phyloP scores from a whole-genome alignment of 2,113 vertebrate species.

The Spilogale gracilis region DNA sequence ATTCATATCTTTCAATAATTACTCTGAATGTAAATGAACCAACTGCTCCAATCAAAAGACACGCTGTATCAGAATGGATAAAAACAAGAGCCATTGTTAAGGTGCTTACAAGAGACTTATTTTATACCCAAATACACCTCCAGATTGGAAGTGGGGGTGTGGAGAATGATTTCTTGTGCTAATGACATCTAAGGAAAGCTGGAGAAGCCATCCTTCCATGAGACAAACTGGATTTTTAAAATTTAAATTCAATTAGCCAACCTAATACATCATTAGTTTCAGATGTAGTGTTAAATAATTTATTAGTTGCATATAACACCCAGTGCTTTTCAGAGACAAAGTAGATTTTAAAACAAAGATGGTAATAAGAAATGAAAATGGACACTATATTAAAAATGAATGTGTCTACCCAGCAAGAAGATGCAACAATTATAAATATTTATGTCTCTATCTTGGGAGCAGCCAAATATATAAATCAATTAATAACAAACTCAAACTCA shows the following conservation, averaged over 20 bases:
- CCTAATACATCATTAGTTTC: no score
- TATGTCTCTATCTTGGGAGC: not conserved
- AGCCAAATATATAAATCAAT: not conserved
- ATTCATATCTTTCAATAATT: not conserved
- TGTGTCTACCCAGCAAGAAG: not conserved
- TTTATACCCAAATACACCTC: not conserved
- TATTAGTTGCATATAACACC: no score
- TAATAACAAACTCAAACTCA: not conserved
- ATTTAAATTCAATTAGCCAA: no score
- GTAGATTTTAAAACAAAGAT: not conserved
- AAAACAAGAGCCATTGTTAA: not conserved
- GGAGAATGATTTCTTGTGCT: not conserved
- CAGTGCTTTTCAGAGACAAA: not conserved
- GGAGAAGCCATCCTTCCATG: not conserved
- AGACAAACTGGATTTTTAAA: not conserved
- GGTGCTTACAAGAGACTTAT: not conserved
- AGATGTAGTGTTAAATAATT: no score
- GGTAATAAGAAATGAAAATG: not conserved
- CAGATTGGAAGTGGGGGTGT: not conserved
- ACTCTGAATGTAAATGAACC: not conserved
- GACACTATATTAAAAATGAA: not conserved
- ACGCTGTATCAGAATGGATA: not conserved
- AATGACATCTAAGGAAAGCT: not conserved
- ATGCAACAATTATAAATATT: not conserved
- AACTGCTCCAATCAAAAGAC: not conserved